These are phyloP conservation scores for Phalacrocorax pelagicus DNA, from an alignment of 2,113 vertebrate genomes.

Conservation along the genomic window DNA sequence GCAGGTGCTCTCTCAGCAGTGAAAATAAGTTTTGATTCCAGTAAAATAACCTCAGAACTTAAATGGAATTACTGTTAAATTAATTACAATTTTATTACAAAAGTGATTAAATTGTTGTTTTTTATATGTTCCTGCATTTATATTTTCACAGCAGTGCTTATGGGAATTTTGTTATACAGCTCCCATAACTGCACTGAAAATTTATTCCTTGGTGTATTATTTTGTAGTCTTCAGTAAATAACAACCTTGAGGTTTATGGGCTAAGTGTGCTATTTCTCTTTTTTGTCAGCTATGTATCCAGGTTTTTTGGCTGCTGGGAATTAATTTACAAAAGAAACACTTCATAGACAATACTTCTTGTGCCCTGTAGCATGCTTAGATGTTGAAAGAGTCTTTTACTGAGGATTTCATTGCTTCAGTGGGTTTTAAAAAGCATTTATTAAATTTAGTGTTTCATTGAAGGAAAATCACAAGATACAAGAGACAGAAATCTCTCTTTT, in stretches of 20 bases:
- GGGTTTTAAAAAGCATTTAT: neutral
- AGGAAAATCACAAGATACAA: neutral
- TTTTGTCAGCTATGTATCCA: neutral
- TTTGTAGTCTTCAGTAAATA: conserved; percentile 47
- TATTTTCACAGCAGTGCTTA: neutral
- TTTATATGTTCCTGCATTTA: neutral
- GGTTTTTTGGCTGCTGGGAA: neutral
- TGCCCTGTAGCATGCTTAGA: neutral
- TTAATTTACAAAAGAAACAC: conserved; percentile 46
- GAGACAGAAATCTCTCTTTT: neutral
- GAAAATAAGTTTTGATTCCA: neutral
- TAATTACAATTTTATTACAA: neutral
- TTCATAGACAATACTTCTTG: neutral
- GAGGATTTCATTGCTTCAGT: neutral
- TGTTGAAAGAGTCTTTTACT: conserved; percentile 3
- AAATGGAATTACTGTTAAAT: neutral
- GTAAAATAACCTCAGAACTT: neutral
- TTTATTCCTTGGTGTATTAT: conserved; percentile 2
- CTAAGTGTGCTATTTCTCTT: neutral
- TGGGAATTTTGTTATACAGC: neutral
- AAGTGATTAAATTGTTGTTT: neutral
- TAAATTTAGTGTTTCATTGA: neutral
- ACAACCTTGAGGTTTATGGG: neutral
- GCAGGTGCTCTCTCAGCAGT: neutral
- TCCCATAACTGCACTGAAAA: conserved; percentile 23